Evolutionary conservation across 2,797 vertebrate genomes (phyloP).

Genomic region (Eulemur coronatus): DNA sequence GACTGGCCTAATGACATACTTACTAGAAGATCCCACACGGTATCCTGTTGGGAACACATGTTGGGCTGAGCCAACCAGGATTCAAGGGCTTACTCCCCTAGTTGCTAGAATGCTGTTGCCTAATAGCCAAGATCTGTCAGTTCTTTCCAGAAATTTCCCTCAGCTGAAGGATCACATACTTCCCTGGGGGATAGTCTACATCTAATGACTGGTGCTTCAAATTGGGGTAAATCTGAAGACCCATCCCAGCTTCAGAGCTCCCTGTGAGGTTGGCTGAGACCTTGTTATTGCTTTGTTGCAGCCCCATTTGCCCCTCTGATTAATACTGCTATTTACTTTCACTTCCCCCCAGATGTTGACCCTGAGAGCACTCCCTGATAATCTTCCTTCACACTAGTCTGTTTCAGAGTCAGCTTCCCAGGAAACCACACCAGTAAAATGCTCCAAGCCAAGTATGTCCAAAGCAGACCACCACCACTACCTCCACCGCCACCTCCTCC

Average conservation of each 20-base stretch:
- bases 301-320: background rate
- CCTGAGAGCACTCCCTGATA: background rate
- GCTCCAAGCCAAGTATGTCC: background rate
- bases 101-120: background rate
- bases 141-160: background rate
- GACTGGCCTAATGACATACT: background rate
- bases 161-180: background rate
- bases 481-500: background rate
- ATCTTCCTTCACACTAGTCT: background rate
- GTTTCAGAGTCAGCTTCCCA: background rate
- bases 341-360: background rate
- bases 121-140: background rate
- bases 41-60: background rate
- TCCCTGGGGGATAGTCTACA: background rate
- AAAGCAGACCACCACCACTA: background rate
- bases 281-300: background rate
- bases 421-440: background rate
- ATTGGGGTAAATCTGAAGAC: background rate
- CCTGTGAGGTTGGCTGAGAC: background rate
- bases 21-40: background rate
- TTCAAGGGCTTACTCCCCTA: background rate
- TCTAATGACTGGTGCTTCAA: background rate
- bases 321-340: background rate
- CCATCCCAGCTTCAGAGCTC: background rate
- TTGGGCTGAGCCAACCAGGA: background rate